These are phyloP conservation scores for Endomychus coccineus DNA, from an alignment of 2,888 invertebrate species.

Conservation along the genomic window DNA sequence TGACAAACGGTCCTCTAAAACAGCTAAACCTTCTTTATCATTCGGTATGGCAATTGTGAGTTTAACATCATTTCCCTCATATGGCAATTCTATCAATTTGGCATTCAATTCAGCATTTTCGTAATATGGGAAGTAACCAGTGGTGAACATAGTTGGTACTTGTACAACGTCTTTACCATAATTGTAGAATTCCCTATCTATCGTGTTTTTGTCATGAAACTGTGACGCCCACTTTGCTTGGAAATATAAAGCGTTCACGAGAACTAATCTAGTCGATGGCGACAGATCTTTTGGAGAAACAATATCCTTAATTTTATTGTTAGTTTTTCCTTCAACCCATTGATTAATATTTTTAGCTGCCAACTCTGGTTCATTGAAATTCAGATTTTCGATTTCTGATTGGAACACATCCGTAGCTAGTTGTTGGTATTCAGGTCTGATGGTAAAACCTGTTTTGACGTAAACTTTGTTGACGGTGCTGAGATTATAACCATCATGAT, in stretches of 20 bases:
- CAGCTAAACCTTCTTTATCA: constrained; percentile 25
- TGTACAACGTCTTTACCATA: constrained; percentile 9
- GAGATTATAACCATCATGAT: constrained; percentile 23
- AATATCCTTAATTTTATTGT: constrained; percentile 34
- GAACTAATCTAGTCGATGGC: constrained; percentile 27
- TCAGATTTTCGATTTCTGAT: constrained; percentile 48
- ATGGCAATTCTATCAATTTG: constrained; percentile 15
- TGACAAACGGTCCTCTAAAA: constrained; percentile 20
- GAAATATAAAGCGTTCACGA: constrained; percentile 39
- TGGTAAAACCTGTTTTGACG: constrained; percentile 46
- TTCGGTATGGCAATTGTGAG: constrained; percentile 31
- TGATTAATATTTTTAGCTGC: constrained; percentile 34
- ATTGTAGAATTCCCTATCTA: constrained; percentile 14
- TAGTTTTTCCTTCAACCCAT: constrained; percentile 38
- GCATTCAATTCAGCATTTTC: constrained; percentile 11
- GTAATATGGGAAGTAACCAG: constrained; percentile 8
- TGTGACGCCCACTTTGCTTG: constrained; percentile 31
- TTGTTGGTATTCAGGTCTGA: constrained; percentile 50
- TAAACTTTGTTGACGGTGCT: constrained; percentile 51
- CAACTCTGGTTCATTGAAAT: constrained; percentile 24
- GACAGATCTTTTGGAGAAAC: constrained; percentile 26
- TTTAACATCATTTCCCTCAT: constrained; percentile 24
- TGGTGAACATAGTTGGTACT: constrained; percentile 9
- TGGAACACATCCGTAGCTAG: constrained; percentile 55
- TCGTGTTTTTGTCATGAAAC: constrained; percentile 24